These are phyloP conservation scores for Lysandra coridon DNA, from an alignment of 2,888 invertebrate species.

Conservation along the genomic window DNA sequence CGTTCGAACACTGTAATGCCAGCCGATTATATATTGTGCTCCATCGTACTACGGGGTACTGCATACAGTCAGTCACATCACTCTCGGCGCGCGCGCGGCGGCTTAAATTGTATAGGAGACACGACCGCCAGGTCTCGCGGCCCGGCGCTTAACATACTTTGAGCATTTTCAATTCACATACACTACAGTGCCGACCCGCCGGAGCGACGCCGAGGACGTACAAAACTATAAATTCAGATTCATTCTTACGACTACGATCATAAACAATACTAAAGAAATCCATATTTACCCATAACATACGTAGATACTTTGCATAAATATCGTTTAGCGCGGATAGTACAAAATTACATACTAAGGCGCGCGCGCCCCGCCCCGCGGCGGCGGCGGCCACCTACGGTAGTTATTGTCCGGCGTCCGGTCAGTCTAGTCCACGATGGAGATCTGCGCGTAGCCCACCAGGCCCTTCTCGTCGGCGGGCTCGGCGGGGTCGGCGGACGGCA, in stretches of 20 bases:
- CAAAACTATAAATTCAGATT: constrained; percentile 72
- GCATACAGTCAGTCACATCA: not conserved
- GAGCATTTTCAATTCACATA: constrained; percentile 35
- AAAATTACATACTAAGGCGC: constrained; percentile 38
- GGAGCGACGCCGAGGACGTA: constrained; percentile 59
- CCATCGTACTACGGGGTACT: constrained; percentile 41
- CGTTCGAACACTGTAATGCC: constrained; percentile 63
- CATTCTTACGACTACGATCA: constrained; percentile 68
- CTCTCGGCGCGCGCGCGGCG: not conserved
- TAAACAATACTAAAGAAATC: constrained; percentile 57
- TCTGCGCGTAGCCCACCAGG: constrained; percentile 97
- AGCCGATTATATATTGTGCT: constrained; percentile 36
- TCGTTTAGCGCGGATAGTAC: constrained; percentile 46
- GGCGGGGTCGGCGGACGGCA: constrained; percentile 77
- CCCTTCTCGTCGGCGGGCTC: constrained; percentile 96
- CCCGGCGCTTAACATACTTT: constrained; percentile 31
- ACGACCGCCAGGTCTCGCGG: constrained; percentile 18
- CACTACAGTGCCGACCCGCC: constrained; percentile 61
- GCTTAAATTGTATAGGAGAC: constrained; percentile 29
- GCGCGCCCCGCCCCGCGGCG: constrained; percentile 29
- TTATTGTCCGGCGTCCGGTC: constrained; percentile 44
- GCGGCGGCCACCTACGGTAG: constrained; percentile 32
- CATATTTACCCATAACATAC: constrained; percentile 67
- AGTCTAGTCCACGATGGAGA: constrained; percentile 92
- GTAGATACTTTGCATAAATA: constrained; percentile 57